Percentiles rank a stretch among this genome's conserved stretches.
Conservation (phyloP, 2,113 vertebrate species). For the Paracanthobrama guichenoti region DNA sequence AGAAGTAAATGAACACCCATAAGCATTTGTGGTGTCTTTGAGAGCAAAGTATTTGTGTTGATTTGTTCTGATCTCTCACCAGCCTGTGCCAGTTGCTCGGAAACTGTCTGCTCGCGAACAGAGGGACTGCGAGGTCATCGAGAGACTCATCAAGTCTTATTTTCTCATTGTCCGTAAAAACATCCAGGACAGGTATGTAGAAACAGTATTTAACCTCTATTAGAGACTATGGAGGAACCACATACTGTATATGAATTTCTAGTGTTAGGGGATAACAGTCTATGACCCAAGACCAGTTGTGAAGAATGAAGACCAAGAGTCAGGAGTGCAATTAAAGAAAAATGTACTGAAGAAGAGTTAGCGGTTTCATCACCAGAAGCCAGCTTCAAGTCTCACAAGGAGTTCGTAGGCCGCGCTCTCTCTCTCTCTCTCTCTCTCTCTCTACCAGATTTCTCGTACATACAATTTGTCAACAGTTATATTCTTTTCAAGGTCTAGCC, state of each 20-base stretch:
- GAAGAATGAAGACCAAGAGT: too few species aligned
- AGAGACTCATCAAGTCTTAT: conserved; percentile 97
- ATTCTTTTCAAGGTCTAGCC: too few species aligned
- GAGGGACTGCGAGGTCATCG: conserved; percentile 97
- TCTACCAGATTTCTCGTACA: too few species aligned
- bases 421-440: too few species aligned
- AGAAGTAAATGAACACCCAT: not conserved
- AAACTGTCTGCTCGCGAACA: conserved; percentile 95
- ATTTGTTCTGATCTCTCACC: conserved; percentile 20
- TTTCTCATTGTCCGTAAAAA: conserved; percentile 99
- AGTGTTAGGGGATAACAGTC: not conserved
- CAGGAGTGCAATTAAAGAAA: too few species aligned
- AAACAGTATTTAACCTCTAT: not conserved
- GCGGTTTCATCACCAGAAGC: too few species aligned
- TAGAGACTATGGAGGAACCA: not conserved
- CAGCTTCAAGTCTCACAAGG: too few species aligned
- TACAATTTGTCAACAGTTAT: too few species aligned
- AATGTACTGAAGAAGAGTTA: too few species aligned
- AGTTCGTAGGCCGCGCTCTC: too few species aligned
- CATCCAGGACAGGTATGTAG: conserved; percentile 92
- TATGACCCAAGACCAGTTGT: too few species aligned
- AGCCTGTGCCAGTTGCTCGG: conserved; percentile 96
- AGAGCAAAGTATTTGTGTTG: conserved; percentile 3
- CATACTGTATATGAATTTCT: not conserved
- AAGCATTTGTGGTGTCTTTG: not conserved